A percentile compares a stretch with the other conserved stretches of the same genome.
Conservation (phyloP, 2,888 invertebrate species). For the Teleogryllus oceanicus region DNA sequence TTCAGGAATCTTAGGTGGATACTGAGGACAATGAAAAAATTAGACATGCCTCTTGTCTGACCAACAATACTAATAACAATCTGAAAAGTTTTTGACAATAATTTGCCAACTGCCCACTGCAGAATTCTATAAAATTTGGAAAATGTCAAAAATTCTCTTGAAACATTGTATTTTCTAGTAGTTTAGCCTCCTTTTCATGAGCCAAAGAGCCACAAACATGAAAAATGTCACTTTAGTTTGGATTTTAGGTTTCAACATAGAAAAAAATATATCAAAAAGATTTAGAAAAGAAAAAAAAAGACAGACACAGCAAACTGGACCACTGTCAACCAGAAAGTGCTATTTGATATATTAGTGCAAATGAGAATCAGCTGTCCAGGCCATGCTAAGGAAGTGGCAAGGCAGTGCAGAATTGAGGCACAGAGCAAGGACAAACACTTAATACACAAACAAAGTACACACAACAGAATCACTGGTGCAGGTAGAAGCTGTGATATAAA, state of each 20-base stretch:
- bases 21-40: too few species aligned
- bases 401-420: not conserved
- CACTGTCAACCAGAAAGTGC: not conserved
- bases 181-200: constrained; percentile 7
- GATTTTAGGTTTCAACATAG: not conserved
- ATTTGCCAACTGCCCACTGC: too few species aligned
- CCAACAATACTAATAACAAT: too few species aligned
- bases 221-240: constrained; percentile 2
- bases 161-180: not conserved
- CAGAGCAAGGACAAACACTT: not conserved
- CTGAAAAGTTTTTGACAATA: too few species aligned
- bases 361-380: not conserved
- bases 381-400: constrained; percentile 8
- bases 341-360: not conserved
- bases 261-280: constrained; percentile 11
- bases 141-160: not conserved
- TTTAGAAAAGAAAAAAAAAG: not conserved
- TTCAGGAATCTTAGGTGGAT: too few species aligned
- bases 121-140: not conserved
- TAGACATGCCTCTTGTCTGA: too few species aligned
- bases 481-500: not conserved
- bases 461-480: not conserved
- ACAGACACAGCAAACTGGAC: not conserved
- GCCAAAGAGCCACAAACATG: constrained; percentile 5
- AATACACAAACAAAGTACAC: not conserved